A percentile compares a stretch with the other conserved stretches of the same genome.
Conservation (phyloP, 2,797 vertebrate genomes). For the Babyrousa celebensis region DNA sequence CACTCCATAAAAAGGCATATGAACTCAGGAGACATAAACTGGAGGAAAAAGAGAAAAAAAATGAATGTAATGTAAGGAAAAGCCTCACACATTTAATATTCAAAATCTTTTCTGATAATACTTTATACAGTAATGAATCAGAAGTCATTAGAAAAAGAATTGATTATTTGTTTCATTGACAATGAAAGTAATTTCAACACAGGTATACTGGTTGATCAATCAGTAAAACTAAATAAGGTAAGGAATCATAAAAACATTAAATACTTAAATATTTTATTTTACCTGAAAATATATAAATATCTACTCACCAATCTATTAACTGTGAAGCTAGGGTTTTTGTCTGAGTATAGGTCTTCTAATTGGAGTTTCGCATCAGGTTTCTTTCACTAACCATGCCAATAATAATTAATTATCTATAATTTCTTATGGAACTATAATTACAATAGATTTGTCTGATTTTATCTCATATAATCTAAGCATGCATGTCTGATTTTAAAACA, state of each 20-base stretch:
- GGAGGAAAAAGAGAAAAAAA: neutral
- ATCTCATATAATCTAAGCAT: neutral
- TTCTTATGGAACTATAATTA: neutral
- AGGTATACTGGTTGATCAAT: neutral
- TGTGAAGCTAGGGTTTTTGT: neutral
- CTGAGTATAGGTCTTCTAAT: neutral
- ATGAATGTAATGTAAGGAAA: neutral
- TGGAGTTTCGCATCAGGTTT: neutral
- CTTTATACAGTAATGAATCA: neutral
- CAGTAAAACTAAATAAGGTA: neutral
- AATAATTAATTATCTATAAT: neutral
- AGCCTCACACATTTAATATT: neutral
- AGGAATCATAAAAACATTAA: neutral
- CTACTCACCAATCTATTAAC: neutral
- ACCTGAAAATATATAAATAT: neutral
- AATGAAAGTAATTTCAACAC: conserved; percentile 5
- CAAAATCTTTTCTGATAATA: neutral
- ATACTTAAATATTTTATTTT: neutral
- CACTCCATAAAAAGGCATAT: neutral
- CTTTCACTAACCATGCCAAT: neutral
- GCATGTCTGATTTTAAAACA: neutral
- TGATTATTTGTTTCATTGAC: neutral
- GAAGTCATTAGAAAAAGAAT: neutral
- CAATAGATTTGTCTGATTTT: neutral
- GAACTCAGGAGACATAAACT: neutral